A percentile compares a stretch with the other conserved stretches of the same genome.
Conservation (phyloP, 37 sponge, comb jelly and placozoan species). For the Diacarnus erythraeanus region DNA sequence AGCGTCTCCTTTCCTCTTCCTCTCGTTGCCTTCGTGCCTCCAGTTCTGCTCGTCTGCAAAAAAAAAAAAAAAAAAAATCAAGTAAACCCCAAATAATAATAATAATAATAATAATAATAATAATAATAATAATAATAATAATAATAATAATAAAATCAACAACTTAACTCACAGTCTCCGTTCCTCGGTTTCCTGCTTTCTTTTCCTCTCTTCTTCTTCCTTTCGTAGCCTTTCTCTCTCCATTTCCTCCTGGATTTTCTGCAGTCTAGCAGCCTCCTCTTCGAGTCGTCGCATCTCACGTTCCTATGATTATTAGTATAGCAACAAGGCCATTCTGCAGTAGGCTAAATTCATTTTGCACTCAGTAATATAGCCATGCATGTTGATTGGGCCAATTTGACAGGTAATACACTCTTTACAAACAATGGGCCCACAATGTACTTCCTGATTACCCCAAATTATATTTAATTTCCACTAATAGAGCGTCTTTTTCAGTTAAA, state of each 20-base stretch:
- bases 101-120: background rate
- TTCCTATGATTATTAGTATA: slow-evolving; percentile 21
- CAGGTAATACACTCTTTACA: too few relatives aligned
- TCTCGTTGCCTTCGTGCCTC: slow-evolving; percentile 61
- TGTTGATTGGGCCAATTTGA: too few relatives aligned
- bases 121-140: slow-evolving; percentile 3
- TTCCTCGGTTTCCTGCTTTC: slow-evolving; percentile 80
- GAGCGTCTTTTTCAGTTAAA: background rate
- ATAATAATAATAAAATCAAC: background rate
- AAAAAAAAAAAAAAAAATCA: background rate
- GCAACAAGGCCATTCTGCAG: background rate
- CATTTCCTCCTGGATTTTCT: slow-evolving; percentile 88
- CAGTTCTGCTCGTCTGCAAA: slow-evolving; percentile 76
- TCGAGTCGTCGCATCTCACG: slow-evolving; percentile 48
- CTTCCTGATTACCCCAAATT: too few relatives aligned
- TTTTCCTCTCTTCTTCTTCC: slow-evolving; percentile 71
- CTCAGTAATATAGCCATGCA: too few relatives aligned
- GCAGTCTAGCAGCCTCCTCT: slow-evolving; percentile 76
- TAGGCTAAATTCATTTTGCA: too few relatives aligned
- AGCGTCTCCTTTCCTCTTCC: slow-evolving; percentile 68
- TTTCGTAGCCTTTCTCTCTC: slow-evolving; percentile 73
- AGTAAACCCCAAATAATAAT: too few relatives aligned
- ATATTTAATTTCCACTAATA: background rate
- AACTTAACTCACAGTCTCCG: slow-evolving; percentile 63
- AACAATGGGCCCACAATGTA: too few relatives aligned